Conservation (phyloP, 2,797 vertebrate species). For the Saxicola maurus region DNA sequence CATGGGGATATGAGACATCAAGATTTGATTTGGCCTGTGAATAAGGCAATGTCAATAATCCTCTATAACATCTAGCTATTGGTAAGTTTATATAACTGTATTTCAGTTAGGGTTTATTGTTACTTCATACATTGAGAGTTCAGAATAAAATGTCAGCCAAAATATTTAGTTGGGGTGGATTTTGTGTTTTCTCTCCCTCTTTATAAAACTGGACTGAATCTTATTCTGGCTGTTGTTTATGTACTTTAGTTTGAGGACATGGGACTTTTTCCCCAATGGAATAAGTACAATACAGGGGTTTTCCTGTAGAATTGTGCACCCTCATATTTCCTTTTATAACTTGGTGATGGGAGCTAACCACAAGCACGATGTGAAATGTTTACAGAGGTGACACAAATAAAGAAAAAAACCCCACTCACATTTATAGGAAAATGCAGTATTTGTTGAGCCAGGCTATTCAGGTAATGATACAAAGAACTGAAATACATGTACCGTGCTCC, state of each 20-base stretch:
- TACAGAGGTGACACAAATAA: neutral
- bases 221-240: neutral
- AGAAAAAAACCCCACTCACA: rapidly evolving
- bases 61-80: neutral
- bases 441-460: constrained; percentile 43
- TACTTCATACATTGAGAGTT: neutral
- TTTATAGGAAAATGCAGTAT: neutral
- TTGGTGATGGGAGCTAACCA: neutral
- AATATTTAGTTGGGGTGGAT: neutral
- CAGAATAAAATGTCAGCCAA: neutral
- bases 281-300: neutral
- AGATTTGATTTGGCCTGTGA: neutral
- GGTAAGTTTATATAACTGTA: neutral
- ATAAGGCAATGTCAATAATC: neutral
- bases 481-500: constrained; percentile 12
- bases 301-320: neutral
- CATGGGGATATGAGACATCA: neutral
- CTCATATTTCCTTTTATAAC: neutral
- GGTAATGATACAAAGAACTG: constrained; percentile 52
- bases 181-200: neutral
- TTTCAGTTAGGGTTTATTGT: constrained; percentile 36
- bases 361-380: constrained; percentile 13
- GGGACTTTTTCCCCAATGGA: neutral
- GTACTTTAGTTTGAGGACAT: neutral
- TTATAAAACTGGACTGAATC: neutral